Evolutionary conservation across 2,113 vertebrate species (phyloP).

Genomic region (Macaca nemestrina): DNA sequence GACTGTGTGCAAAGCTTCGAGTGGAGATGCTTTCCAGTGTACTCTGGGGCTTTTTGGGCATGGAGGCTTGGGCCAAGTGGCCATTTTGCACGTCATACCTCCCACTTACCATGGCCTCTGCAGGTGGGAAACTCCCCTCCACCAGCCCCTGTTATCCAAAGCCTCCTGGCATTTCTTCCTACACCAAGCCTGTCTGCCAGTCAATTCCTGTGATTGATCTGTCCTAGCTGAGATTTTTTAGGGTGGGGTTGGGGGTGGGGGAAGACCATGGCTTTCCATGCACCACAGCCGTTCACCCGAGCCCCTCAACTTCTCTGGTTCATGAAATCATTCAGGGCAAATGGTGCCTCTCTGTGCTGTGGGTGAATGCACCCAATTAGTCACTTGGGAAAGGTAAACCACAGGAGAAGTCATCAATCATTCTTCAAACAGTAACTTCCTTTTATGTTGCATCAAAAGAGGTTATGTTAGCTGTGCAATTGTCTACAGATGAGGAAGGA

Average conservation of each 20-base stretch:
- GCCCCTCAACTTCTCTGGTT: background rate
- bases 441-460: background rate
- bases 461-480: background rate
- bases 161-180: background rate
- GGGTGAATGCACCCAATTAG: background rate
- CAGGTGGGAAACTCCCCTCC: background rate
- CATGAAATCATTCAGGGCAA: background rate
- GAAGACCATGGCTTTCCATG: background rate
- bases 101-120: rapidly evolving
- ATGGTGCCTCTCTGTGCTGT: background rate
- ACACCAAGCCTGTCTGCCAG: rapidly evolving
- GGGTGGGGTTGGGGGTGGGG: background rate
- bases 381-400: background rate
- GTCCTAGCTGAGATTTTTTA: background rate
- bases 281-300: rapidly evolving
- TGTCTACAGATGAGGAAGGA: background rate
- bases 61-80: rapidly evolving
- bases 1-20: background rate
- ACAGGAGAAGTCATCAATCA: background rate
- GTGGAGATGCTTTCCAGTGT: too few species aligned
- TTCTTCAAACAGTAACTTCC: background rate
- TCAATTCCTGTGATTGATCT: rapidly evolving
- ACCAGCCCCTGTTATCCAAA: background rate
- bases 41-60: background rate
- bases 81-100: rapidly evolving